phyloP scores from a whole-genome alignment of 53 echinoderm and acorn worm species.

The Stichopus horrens region DNA sequence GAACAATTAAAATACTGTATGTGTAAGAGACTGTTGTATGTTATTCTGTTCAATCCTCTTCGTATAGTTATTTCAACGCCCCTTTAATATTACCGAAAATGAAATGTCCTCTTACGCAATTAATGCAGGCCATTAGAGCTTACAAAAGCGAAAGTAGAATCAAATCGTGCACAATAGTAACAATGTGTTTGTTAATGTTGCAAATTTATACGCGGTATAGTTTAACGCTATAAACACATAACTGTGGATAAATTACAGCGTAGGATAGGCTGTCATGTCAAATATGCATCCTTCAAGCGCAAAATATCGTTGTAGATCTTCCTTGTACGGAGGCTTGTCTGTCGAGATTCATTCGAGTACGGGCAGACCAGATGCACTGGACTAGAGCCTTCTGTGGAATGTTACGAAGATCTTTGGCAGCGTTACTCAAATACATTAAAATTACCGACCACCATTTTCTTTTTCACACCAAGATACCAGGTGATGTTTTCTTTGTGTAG shows the following conservation, averaged over 20 bases:
- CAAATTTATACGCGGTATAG: background rate
- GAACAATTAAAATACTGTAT: too few relatives aligned
- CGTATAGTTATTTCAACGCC: background rate
- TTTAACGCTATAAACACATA: background rate
- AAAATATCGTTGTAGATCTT: background rate
- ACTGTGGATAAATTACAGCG: background rate
- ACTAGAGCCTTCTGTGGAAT: too few relatives aligned
- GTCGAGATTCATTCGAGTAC: too few relatives aligned
- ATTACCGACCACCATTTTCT: background rate
- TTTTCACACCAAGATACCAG: background rate
- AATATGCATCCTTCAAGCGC: background rate
- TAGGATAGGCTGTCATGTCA: background rate
- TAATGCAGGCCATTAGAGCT: background rate
- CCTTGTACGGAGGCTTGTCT: too few relatives aligned
- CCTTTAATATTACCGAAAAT: background rate
- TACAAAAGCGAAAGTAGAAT: background rate
- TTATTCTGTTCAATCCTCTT: too few relatives aligned
- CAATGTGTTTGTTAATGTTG: too few relatives aligned
- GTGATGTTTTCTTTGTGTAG: background rate
- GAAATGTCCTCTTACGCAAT: background rate
- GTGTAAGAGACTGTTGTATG: too few relatives aligned
- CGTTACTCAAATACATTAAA: background rate
- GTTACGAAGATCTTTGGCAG: too few relatives aligned
- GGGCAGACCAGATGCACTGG: too few relatives aligned
- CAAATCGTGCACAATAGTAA: background rate